Base-by-base conservation (phyloP, 2,797 vertebrate species). In the Columba guinea region DNA sequence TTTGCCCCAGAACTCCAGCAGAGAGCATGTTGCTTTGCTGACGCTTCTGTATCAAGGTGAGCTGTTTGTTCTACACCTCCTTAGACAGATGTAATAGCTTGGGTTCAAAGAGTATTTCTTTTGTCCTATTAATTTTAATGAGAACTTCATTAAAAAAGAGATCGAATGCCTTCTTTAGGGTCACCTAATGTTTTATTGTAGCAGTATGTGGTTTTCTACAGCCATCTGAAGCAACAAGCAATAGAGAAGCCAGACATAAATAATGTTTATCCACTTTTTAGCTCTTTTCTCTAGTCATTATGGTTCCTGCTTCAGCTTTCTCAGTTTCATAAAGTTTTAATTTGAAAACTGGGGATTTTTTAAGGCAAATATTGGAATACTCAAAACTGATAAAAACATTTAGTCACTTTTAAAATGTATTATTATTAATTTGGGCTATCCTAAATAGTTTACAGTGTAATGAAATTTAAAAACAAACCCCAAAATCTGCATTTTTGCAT, bases 81-180 rank as follows among this genome's bases (percentile, higher is more conserved):
- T 41, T 39, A 64, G 39, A 62, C 39, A 77, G 52, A 65, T 58
- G 28, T 52, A 64, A 70, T 48, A 73, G 15, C 26, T 41, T 41
- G 19, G 16, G 6, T 34, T 90, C 48, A 73, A 37, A 69, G 32
- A 19, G 64, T 75, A 55, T 60, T 85, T 84, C 59, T 78, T 88
- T 75, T 71, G 35, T 51, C 24, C 28, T 88, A 80, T 78, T 79
- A 78, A 77, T 91, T 95, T 95, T 91, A 88, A 86, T 63, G 35
- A 93, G 12, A 5, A 69, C 12, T 67, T 87, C 23, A 63, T 65
- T 92, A 48, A 78, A 85, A 84, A 87, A 30, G 8, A 62, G 12
- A 78, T 69, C 8, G 49, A 35, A 39, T 37, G 20, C 2, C 20
- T 89, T 68, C 39, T 87, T 90, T 77, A 60, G 4, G 3, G 11